phyloP scores from a whole-genome alignment of 37 sponge, comb jelly and placozoan species.

The Ephydatia muelleri region DNA sequence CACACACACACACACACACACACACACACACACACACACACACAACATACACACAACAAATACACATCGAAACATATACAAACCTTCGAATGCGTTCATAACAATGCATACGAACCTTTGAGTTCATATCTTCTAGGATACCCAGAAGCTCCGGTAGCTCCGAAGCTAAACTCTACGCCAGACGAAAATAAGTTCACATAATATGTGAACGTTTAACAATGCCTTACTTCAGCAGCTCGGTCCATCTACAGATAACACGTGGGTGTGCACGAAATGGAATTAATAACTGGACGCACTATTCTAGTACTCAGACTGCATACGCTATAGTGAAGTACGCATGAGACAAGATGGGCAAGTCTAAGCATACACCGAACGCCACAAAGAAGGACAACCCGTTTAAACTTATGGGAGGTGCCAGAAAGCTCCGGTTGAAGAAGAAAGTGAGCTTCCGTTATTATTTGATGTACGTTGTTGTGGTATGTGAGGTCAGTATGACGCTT shows the following conservation, averaged over 20 bases:
- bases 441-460: not conserved
- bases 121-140: conserved; percentile 17
- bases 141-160: conserved; percentile 33
- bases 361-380: not conserved
- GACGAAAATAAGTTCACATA: not conserved
- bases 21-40: not conserved
- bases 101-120: conserved; percentile 6
- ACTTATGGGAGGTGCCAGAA: not conserved
- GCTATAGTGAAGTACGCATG: no score
- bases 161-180: not conserved
- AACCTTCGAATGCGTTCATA: not conserved
- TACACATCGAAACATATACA: not conserved
- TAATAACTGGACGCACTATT: not conserved
- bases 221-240: not conserved
- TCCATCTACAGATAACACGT: not conserved
- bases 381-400: not conserved
- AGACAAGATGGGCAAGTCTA: not conserved
- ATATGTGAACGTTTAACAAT: not conserved
- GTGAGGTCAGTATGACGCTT: not conserved
- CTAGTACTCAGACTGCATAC: no score
- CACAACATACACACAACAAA: not conserved
- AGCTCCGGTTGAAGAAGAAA: not conserved
- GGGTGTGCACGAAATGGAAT: conserved; percentile 1
- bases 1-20: not conserved
- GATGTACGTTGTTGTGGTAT: not conserved